Evolutionary conservation across 53 echinoderm and acorn worm species (phyloP).

Genomic region (Temnopleurus reevesii): DNA sequence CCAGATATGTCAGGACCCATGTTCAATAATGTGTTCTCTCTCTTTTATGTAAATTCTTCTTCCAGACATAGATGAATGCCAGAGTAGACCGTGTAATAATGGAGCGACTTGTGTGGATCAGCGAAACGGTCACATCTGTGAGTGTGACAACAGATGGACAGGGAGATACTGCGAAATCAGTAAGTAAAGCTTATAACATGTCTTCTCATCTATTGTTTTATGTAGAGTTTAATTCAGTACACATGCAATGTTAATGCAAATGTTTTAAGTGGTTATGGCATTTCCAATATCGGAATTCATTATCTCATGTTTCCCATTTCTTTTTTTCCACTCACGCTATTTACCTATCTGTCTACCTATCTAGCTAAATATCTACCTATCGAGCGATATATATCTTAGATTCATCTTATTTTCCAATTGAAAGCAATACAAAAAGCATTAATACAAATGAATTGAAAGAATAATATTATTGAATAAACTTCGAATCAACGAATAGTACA

Average conservation of each 20-base stretch:
- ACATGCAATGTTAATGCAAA: no score
- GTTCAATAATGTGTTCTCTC: neutral
- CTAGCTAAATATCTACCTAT: no score
- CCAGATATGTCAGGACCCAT: no score
- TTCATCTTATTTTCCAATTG: no score
- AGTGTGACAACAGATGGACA: conserved; percentile 47
- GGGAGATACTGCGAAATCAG: conserved; percentile 85
- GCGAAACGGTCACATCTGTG: conserved; percentile 50
- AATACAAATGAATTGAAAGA: no score
- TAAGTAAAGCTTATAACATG: conserved; percentile 44
- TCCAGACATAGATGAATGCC: conserved; percentile 67
- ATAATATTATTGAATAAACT: no score
- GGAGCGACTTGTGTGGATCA: conserved; percentile 57
- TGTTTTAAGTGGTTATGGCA: no score
- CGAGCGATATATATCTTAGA: no score
- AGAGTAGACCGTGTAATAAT: conserved; percentile 60
- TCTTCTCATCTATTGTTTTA: neutral
- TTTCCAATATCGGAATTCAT: no score
- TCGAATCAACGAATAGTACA: no score
- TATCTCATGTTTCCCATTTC: no score
- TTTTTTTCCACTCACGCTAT: neutral
- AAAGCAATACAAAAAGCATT: no score
- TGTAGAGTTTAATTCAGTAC: neutral
- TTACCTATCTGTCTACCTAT: neutral
- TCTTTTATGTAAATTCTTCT: neutral